Base-by-base conservation (phyloP, 2,797 vertebrate species). In the Todus mexicanus region DNA sequence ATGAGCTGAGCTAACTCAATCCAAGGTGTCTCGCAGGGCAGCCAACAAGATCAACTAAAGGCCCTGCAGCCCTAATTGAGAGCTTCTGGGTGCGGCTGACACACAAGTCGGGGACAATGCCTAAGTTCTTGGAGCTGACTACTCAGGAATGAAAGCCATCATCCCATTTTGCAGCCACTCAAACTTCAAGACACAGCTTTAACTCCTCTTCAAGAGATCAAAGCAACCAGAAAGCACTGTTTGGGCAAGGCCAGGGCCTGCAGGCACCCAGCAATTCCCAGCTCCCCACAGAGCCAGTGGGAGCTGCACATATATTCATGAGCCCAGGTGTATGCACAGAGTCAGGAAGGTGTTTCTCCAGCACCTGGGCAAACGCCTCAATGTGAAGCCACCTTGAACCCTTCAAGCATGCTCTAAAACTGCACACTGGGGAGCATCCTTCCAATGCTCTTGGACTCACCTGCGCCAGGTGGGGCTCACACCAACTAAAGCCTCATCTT, bases 1-100 rank as follows among this genome's bases (percentile, higher is more conserved):
- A 94, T 89, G 88, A 92, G 90, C 84, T 56, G 84, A 84, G 78
- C 75, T 96, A 96, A 94, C 94, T 95, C 90, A 93, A 94, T 94
- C 69, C 26, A 16, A 94, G 90, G 92, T 94, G 95, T 94, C 92
- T 93, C 68, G 2, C 4, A 4, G 35, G 66, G 56, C 60, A 88
- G 87, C 45, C 75, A 94, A 73, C 37, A 25, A 85, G 87, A 93
- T 93, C 96, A 94, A 77, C 92, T 94, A 93, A 94, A 94, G 93
- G 87, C 92, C 90, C 87, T 51, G 51, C 51, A 54, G 66, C 61
- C 72, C 69, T 92, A 87, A 90, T 72, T 69, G 80, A 88, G 93
- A 91, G 71, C 35, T 91, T 27, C 87, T 81, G 92, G 92, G 93
- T 66, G 70, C 2, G 0, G 90, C 2, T 77, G 53, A 43, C 78